These are phyloP conservation scores for Tricholauxania praeusta DNA, from an alignment of 2,888 invertebrate species.

Conservation along the genomic window DNA sequence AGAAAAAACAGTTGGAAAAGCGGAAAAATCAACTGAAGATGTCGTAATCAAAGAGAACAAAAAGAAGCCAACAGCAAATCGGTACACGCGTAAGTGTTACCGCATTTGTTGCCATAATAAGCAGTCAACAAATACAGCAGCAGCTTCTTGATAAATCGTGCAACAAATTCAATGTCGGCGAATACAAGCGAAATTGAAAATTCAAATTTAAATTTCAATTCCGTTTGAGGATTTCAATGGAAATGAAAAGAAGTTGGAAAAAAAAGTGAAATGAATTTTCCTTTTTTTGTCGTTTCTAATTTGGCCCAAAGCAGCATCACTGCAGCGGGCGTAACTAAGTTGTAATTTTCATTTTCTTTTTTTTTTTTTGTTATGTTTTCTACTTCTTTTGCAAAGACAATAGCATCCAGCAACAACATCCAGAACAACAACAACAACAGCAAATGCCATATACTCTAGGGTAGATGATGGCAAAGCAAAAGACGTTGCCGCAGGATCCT, in stretches of 20 bases:
- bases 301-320: background rate
- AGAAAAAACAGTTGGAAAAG: too few relatives aligned
- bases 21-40: too few relatives aligned
- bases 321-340: background rate
- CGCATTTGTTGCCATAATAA: background rate
- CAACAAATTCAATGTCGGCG: background rate
- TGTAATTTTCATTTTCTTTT: conserved; percentile 2
- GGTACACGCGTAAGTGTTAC: too few relatives aligned
- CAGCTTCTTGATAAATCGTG: background rate
- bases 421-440: background rate
- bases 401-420: conserved; percentile 1
- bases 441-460: too few relatives aligned
- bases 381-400: background rate
- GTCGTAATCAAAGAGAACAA: too few relatives aligned
- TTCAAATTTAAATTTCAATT: conserved; percentile 1
- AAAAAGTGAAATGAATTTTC: conserved; percentile 8
- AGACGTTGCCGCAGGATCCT: background rate
- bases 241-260: conserved; percentile 7
- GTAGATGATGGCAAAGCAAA: background rate
- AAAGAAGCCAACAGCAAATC: too few relatives aligned
- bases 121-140: background rate
- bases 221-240: background rate
- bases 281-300: background rate
- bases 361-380: too few relatives aligned
- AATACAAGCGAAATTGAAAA: conserved; percentile 2